These are phyloP conservation scores for Drosophila asahinai DNA, from an alignment of 1,140 invertebrate genomes.

Conservation along the genomic window DNA sequence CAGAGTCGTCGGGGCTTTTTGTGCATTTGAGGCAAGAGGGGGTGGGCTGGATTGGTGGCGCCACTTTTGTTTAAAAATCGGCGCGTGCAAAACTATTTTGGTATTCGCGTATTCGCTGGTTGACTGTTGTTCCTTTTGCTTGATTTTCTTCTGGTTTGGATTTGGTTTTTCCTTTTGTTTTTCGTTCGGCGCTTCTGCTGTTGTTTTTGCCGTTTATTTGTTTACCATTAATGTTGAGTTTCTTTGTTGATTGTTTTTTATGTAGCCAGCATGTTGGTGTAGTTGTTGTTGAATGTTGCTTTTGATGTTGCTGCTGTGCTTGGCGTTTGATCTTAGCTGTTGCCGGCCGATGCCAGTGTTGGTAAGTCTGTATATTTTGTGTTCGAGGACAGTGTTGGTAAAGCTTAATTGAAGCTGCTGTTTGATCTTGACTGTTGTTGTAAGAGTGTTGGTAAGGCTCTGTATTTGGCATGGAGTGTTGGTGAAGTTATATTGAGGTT, in stretches of 20 bases:
- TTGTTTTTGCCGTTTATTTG: conserved; percentile 20
- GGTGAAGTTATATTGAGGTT: no score
- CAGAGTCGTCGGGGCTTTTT: conserved; percentile 17
- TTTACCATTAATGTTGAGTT: conserved; percentile 19
- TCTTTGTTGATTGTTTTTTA: conserved; percentile 6
- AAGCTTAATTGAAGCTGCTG: neutral
- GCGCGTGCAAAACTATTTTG: conserved; percentile 36
- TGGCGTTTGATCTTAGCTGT: conserved; percentile 6
- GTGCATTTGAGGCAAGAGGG: neutral
- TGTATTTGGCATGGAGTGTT: no score
- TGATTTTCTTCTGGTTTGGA: conserved; percentile 4
- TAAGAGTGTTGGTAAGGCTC: no score
- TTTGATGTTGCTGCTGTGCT: neutral
- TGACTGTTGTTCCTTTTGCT: conserved; percentile 44
- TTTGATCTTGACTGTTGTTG: no score
- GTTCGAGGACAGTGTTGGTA: neutral
- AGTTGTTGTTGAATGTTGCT: neutral
- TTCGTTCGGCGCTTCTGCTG: neutral
- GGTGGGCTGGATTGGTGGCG: conserved; percentile 11
- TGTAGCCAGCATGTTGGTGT: neutral
- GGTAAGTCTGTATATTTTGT: neutral
- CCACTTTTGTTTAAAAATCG: conserved; percentile 55
- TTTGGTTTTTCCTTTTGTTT: conserved; percentile 26
- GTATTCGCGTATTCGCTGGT: conserved; percentile 28
- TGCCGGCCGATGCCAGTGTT: neutral